A percentile compares a stretch with the other conserved stretches of the same genome.
These are phyloP conservation scores for Watsonalla cultraria DNA, from an alignment of 2,888 invertebrate genomes.

Conservation along the genomic window DNA sequence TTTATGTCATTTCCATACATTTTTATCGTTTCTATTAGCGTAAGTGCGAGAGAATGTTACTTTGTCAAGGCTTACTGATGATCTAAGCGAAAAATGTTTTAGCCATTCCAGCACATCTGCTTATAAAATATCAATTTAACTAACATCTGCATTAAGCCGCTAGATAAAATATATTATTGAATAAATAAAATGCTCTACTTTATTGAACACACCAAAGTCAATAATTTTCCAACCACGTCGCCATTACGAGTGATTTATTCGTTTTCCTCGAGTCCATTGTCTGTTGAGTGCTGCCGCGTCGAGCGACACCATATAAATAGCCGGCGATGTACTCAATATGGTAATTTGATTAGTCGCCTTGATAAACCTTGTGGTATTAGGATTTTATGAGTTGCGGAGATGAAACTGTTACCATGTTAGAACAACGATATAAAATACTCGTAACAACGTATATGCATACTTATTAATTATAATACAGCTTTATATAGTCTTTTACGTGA, in stretches of 20 bases:
- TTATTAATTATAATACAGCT: too few relatives aligned
- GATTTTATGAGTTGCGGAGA: slow-evolving; percentile 27
- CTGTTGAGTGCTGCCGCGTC: slow-evolving; percentile 37
- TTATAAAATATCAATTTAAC: too few relatives aligned
- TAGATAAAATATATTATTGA: not conserved
- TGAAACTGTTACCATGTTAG: slow-evolving; percentile 18
- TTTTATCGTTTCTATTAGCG: too few relatives aligned
- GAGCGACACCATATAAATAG: slow-evolving; percentile 28
- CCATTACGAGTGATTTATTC: slow-evolving; percentile 57
- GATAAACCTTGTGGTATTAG: slow-evolving; percentile 40
- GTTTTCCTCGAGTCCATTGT: slow-evolving; percentile 49
- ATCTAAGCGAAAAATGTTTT: too few relatives aligned
- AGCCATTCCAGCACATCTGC: too few relatives aligned
- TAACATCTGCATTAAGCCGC: not conserved
- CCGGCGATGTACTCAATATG: slow-evolving; percentile 43
- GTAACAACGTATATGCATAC: too few relatives aligned
- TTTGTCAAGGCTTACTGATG: too few relatives aligned
- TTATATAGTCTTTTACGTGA: too few relatives aligned
- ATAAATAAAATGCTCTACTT: slow-evolving; percentile 18
- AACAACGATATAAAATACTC: not conserved
- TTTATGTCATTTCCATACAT: too few relatives aligned
- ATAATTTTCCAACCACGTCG: slow-evolving; percentile 50
- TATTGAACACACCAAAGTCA: slow-evolving; percentile 41
- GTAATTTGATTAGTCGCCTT: slow-evolving; percentile 36
- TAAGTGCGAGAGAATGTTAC: too few relatives aligned